Percentiles rank a stretch among this genome's conserved stretches.
These are phyloP conservation scores for Amphipoea oculea DNA, from an alignment of 2,888 invertebrate genomes.

Conservation along the genomic window DNA sequence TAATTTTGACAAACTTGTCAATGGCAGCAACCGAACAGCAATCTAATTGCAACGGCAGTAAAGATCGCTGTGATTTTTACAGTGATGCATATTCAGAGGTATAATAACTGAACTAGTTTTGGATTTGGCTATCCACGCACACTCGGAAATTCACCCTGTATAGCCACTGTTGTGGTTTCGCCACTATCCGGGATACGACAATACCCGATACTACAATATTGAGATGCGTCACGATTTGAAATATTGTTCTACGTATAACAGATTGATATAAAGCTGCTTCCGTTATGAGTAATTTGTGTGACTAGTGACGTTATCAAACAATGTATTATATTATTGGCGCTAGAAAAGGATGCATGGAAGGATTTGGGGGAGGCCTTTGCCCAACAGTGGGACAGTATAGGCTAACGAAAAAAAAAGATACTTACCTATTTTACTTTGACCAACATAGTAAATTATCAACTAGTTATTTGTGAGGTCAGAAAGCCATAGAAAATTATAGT, in stretches of 20 bases:
- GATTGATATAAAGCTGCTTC: constrained; percentile 14
- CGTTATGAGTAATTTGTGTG: constrained; percentile 1
- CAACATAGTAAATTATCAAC: no score
- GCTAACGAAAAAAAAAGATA: no score
- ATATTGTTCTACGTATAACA: background rate
- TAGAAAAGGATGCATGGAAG: no score
- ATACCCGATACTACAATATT: background rate
- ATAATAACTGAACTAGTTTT: no score
- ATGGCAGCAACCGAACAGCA: background rate
- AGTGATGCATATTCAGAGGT: background rate
- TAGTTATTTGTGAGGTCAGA: no score
- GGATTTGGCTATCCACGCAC: no score
- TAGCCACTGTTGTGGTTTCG: background rate
- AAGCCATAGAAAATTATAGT: no score
- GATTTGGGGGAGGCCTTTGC: no score
- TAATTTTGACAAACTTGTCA: background rate
- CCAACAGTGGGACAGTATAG: no score
- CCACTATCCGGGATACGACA: background rate
- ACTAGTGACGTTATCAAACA: background rate
- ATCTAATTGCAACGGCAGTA: background rate
- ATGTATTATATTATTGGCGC: no score
- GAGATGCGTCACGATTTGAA: background rate
- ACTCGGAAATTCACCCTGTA: background rate
- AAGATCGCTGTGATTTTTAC: background rate
- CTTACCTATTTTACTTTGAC: background rate